Base-by-base conservation (phyloP, 2,113 vertebrate genomes). In the Trichomycterus rosablanca region DNA sequence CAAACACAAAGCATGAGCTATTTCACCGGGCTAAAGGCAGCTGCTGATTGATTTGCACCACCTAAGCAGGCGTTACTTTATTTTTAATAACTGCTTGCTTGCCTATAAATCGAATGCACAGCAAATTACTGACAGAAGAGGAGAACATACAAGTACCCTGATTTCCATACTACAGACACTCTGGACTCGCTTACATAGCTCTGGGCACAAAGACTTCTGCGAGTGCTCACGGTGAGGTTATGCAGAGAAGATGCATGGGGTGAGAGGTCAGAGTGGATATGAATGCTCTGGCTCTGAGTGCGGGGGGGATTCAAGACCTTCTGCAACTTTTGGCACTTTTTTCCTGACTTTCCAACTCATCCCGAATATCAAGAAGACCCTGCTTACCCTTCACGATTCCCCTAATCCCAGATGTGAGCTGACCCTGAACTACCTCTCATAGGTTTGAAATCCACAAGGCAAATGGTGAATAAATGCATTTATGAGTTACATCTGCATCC, bases 391-490 rank as follows among this genome's bases (percentile, higher is more conserved):
- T 24, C 48, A 43, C 55, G 19, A 18, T 58, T 55, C 19, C 44
- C 26, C 44, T 46, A 45, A 34, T 43, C 39, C 30, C 57, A 72
- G 51, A 55, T 72, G 63, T 42, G 12, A 39, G 22, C 34, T 73
- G 67, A 70, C 63, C 59, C 44, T 11, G 3, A 37, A 30, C 24
- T 54, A 59, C 42, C 66, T 62, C 40, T 49, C 53, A 7, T 18
- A 56, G 66, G 56, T 57, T 49, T 73, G 24, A 35, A 22, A 66
- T 67, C 16, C 35, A 55, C 15, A 32, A 54, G 58, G 51, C 45
- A 37, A n/a, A 19, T 32, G 8, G 39, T 69, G 45, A 68, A 68
- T 66, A 71, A 75, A 76, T 59, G 55, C 48, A 74, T 73, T 55
- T 23, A 59, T 68, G 60, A 59, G 54, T 44, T 34, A 56, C 19